Conservation (phyloP, 2,113 vertebrate species). For the Glaucidium brasilianum region DNA sequence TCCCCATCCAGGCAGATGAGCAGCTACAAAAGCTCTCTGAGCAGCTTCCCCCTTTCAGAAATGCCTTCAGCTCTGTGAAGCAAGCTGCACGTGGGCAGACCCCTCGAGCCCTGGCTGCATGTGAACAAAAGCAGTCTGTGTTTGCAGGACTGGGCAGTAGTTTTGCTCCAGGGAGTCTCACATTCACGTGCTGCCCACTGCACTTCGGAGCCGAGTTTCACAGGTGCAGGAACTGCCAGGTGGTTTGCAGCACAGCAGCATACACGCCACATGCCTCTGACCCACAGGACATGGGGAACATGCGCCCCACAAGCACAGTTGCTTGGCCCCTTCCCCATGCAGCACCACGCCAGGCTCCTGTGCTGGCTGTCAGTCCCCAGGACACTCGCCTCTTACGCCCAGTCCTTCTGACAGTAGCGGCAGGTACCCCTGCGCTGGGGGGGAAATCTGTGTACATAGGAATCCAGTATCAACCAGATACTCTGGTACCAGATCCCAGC, state of each 20-base stretch:
- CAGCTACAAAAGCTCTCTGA: background rate
- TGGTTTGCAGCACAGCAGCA: background rate
- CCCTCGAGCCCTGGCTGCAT: background rate
- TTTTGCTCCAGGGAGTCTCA: background rate
- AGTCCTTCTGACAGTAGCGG: background rate
- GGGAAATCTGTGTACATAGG: background rate
- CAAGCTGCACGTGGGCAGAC: background rate
- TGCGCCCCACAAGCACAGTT: accelerated
- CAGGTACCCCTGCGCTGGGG: background rate
- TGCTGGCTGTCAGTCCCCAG: background rate
- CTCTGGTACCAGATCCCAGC: too few species aligned
- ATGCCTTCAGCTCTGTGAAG: background rate
- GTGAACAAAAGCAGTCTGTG: background rate
- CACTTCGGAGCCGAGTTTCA: background rate
- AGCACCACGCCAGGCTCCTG: background rate
- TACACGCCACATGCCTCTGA: accelerated
- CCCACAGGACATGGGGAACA: background rate
- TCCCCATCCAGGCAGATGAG: background rate
- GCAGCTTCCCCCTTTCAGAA: background rate
- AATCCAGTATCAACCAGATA: background rate
- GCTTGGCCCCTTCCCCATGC: background rate
- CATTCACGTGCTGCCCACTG: accelerated
- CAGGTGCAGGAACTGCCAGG: accelerated
- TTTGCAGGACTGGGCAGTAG: background rate
- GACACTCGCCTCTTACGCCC: background rate